Conservation (phyloP, 35 echinoderm and acorn worm species). For the Heliocidaris tuberculata region DNA sequence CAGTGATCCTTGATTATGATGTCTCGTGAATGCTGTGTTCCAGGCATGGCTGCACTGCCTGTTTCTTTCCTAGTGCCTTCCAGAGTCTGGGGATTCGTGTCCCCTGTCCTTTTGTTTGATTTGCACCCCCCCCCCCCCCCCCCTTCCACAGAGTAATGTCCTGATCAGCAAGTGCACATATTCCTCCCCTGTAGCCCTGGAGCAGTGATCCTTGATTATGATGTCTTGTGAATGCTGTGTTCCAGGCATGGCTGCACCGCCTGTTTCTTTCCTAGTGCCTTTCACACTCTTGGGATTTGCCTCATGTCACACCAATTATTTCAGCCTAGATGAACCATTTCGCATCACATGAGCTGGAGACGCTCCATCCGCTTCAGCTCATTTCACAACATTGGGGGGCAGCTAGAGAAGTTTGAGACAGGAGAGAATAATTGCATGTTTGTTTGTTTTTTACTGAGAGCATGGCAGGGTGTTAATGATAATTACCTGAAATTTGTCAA, state of each 20-base stretch:
- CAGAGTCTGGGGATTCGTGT: too few species aligned
- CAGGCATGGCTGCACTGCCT: too few species aligned
- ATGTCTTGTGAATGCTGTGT: background rate
- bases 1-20: too few species aligned
- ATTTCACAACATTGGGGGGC: background rate
- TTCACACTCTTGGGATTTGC: background rate
- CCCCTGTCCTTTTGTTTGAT: too few species aligned
- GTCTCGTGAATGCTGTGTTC: too few species aligned
- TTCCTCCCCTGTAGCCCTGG: too few species aligned
- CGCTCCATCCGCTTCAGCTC: background rate
- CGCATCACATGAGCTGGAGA: background rate
- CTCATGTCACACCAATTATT: constrained; percentile 9
- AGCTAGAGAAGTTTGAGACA: background rate
- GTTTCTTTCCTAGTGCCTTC: too few species aligned
- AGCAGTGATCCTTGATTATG: background rate
- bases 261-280: background rate
- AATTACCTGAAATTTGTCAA: constrained; percentile 30
- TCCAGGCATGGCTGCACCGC: background rate
- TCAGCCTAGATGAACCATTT: constrained; percentile 16
- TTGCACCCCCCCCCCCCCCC: too few species aligned
- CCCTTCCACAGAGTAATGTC: too few species aligned
- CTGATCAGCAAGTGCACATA: too few species aligned
- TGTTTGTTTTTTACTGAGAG: background rate
- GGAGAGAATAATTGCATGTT: background rate
- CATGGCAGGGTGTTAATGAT: background rate